Conservation (phyloP, 2,797 vertebrate genomes). For the Ptychobarbus kaznakovi region DNA sequence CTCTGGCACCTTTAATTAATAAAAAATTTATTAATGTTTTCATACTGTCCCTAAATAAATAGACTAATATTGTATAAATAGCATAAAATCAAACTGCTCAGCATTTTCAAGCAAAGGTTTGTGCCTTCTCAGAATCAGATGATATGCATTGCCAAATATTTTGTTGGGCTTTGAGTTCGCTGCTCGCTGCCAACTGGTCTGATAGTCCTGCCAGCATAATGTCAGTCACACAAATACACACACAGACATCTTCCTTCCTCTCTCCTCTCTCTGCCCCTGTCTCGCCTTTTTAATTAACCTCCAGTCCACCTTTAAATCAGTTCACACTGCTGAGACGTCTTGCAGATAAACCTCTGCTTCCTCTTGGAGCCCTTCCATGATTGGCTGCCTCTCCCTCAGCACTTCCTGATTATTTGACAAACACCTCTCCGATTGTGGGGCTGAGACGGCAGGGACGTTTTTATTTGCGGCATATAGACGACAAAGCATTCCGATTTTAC, state of each 20-base stretch:
- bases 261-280: conserved; percentile 55
- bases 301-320: conserved; percentile 62
- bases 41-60: neutral
- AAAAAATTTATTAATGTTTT: neutral
- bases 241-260: conserved; percentile 21
- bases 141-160: neutral
- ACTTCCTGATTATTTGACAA: conserved; percentile 55
- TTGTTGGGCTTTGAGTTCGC: neutral
- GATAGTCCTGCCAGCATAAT: conserved; percentile 56
- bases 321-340: conserved; percentile 46
- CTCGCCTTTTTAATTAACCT: conserved; percentile 63
- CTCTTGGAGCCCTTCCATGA: conserved; percentile 25
- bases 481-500: conserved; percentile 31
- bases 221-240: conserved; percentile 34
- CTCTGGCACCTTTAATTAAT: no score
- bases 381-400: conserved; percentile 34
- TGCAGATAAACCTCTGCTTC: conserved; percentile 51
- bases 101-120: neutral
- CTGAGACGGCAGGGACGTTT: conserved; percentile 51
- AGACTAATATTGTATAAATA: neutral
- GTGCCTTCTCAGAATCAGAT: neutral
- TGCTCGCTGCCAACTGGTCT: conserved; percentile 50
- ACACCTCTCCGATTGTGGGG: conserved; percentile 50
- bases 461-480: conserved; percentile 5
- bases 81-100: neutral